Conservation (phyloP, 2,888 invertebrate genomes). For the Neoitamus cyanurus region DNA sequence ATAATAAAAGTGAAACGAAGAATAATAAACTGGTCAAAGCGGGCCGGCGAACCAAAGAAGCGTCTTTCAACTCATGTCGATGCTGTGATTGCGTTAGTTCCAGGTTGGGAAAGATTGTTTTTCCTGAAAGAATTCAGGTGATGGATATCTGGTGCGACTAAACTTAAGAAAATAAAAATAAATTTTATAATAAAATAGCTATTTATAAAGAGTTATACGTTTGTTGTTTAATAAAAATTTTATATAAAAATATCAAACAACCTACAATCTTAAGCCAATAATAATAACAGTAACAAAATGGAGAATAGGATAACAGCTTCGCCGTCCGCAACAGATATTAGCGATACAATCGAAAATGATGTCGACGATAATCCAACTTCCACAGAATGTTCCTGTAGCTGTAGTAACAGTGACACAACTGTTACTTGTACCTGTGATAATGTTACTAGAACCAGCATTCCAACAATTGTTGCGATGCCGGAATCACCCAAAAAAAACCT, state of each 20-base stretch:
- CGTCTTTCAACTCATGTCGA: not conserved
- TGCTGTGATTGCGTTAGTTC: slow-evolving; percentile 46
- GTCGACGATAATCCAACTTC: slow-evolving; percentile 50
- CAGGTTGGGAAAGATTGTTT: not conserved
- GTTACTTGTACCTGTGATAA: slow-evolving; percentile 55
- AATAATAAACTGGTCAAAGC: not conserved
- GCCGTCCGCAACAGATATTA: slow-evolving; percentile 57
- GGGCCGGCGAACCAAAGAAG: not conserved
- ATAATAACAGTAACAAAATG: slow-evolving; percentile 21
- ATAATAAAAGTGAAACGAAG: slow-evolving; percentile 27
- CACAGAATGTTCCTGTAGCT: slow-evolving; percentile 55
- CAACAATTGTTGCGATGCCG: slow-evolving; percentile 30
- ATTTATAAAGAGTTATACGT: slow-evolving; percentile 30
- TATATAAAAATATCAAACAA: slow-evolving; percentile 27
- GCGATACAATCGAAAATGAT: slow-evolving; percentile 54
- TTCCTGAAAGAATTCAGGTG: slow-evolving; percentile 11
- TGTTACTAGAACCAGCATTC: slow-evolving; percentile 53
- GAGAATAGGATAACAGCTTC: slow-evolving; percentile 53
- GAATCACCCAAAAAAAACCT: not conserved
- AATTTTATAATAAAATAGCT: slow-evolving; percentile 29
- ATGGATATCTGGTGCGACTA: not conserved
- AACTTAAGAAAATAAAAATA: not conserved
- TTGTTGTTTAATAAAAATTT: slow-evolving; percentile 38
- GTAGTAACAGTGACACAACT: slow-evolving; percentile 54
- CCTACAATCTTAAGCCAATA: not conserved